Evolutionary conservation across 2,888 invertebrate genomes (phyloP).

Genomic region (Sphinx pinastri): DNA sequence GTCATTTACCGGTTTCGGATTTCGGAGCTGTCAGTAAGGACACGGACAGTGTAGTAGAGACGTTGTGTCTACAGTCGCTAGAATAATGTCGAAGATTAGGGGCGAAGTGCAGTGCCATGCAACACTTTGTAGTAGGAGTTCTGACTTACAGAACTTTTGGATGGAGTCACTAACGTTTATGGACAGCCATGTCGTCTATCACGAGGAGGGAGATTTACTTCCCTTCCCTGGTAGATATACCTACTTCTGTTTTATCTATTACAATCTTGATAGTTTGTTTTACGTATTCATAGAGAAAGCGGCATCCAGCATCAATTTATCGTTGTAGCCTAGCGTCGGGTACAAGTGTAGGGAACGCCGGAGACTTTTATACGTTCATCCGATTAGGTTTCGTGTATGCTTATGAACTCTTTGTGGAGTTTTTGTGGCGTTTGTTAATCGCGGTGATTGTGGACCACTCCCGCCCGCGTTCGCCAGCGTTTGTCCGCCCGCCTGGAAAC

Average conservation of each 20-base stretch:
- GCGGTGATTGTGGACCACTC: slow-evolving; percentile 59
- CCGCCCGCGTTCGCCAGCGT: not conserved
- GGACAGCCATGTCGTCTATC: too few species aligned
- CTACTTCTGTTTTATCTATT: not conserved
- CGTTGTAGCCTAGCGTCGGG: slow-evolving; percentile 43
- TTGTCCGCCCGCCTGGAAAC: slow-evolving; percentile 51
- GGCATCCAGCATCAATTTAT: slow-evolving; percentile 32
- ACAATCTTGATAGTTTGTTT: not conserved
- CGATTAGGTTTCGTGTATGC: slow-evolving; percentile 76
- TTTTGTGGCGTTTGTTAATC: slow-evolving; percentile 68
- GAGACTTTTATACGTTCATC: slow-evolving; percentile 76
- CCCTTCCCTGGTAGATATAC: too few species aligned
- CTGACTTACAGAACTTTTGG: too few species aligned
- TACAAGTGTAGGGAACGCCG: slow-evolving; percentile 51
- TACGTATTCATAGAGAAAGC: not conserved
- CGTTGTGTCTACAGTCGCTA: too few species aligned
- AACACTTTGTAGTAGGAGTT: too few species aligned
- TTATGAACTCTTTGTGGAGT: slow-evolving; percentile 76
- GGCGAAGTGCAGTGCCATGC: too few species aligned
- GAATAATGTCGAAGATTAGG: too few species aligned
- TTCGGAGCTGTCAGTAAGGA: too few species aligned
- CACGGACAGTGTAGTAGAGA: too few species aligned
- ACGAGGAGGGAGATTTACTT: too few species aligned
- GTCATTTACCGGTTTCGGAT: too few species aligned
- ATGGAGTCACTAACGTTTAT: too few species aligned